Evolutionary conservation across 1,140 invertebrate genomes (phyloP), one percentile per base, ranked within the genome.

Genomic region (Bombus impatiens): DNA sequence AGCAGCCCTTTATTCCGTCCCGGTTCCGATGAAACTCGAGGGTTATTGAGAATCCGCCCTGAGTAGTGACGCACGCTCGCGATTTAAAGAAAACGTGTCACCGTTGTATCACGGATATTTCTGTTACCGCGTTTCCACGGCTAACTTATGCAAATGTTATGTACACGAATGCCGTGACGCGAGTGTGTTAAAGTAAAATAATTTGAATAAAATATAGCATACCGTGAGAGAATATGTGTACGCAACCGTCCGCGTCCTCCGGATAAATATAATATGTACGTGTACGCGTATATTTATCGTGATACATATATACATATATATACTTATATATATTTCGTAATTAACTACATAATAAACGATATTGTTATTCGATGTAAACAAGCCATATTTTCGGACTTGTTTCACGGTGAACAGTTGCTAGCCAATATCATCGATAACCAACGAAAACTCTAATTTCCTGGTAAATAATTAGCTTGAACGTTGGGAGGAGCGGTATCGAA

Each of bases 281-380:
- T 22, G 18, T 68, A 62, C 59, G 28, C 3, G 59, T 25, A 18
- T 13, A 35, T 67, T 35, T 67, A 67, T 18, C 32, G 8, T 32
- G 15, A 62, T 59, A 12, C 4, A 53, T 12, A 37, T 37, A 37
- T 37, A 37, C 2, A 35, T 35, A 10, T 10, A 12, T n/a, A 28
- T 15, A 15, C 5, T 6, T 3, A 35, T n/a, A 40, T 44, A 57
- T 10, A 25, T 74, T 67, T 53, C 70, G 32, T 28, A 81, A 86
- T 86, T 81, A 86, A 76, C 84, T 22, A 10, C 25, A 44, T 67
- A 25, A 82, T 86, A 82, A 68, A 53, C 32, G 57, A 68, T 86
- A 86, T 81, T 47, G 59, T 70, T 59, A n/a, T 75, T 57, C 28
- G 28, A 32, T 13, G 70, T 25, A 32, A 78, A 70, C 44, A 53